A percentile compares a stretch with the other conserved stretches of the same genome.
Evolutionary conservation across 2,888 invertebrate genomes (phyloP).

Genomic region (Caenorhabditis macrosperma): DNA sequence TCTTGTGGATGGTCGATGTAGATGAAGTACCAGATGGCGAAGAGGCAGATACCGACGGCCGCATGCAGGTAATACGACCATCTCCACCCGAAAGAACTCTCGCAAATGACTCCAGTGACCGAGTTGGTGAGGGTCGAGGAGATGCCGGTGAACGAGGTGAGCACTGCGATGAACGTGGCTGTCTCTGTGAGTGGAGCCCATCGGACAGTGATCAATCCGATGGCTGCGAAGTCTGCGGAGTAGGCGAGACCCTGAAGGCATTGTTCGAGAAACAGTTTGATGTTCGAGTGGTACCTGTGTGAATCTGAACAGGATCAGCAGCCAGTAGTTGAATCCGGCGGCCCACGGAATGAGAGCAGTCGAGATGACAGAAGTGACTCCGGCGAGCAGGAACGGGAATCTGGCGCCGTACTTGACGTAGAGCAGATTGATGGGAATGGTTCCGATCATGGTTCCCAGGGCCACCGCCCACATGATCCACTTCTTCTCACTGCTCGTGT

Average conservation of each 20-base stretch:
- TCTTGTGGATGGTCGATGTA: conserved; percentile 66
- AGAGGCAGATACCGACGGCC: conserved; percentile 47
- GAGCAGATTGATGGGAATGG: conserved; percentile 71
- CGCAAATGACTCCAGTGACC: conserved; percentile 65
- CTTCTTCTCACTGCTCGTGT: conserved; percentile 66
- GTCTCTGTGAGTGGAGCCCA: conserved; percentile 75
- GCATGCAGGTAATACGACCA: conserved; percentile 58
- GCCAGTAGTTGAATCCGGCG: conserved; percentile 51
- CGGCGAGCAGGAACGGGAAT: conserved; percentile 65
- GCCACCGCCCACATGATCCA: conserved; percentile 72
- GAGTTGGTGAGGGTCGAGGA: conserved; percentile 73
- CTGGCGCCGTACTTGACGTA: conserved; percentile 71
- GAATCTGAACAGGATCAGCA: conserved; percentile 53
- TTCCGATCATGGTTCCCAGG: conserved; percentile 71
- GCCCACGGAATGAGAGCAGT: conserved; percentile 65
- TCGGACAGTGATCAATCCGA: conserved; percentile 67
- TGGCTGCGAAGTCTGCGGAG: conserved; percentile 69
- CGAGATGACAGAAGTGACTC: conserved; percentile 58
- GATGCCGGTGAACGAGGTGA: conserved; percentile 74
- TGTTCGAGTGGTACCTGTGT: conserved; percentile 49
- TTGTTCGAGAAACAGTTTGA: too few species aligned
- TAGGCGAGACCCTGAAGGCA: conserved; percentile 67
- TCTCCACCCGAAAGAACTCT: conserved; percentile 50
- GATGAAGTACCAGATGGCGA: conserved; percentile 62
- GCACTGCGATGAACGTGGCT: conserved; percentile 71